Evolutionary conservation across 2,797 vertebrate species (phyloP).

Genomic region (Mallotus villosus): DNA sequence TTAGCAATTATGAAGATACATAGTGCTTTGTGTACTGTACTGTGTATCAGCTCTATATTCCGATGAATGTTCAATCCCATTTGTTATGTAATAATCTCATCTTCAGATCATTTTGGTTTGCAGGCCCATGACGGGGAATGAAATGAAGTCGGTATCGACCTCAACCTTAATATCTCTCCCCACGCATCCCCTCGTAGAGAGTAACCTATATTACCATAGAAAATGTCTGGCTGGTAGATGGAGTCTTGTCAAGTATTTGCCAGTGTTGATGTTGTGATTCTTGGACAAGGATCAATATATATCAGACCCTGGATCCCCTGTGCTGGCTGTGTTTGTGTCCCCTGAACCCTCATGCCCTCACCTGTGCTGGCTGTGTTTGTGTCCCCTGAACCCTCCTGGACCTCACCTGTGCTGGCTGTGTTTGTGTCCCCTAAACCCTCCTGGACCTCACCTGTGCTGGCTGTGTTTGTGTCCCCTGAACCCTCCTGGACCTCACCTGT

Average conservation of each 20-base stretch:
- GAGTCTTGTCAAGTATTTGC: conserved; percentile 22
- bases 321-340: conserved; percentile 18
- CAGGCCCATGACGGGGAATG: background rate
- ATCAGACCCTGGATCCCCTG: conserved; percentile 34
- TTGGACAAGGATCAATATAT: conserved; percentile 31
- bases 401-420: conserved; percentile 18
- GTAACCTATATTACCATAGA: background rate
- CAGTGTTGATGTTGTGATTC: conserved; percentile 17
- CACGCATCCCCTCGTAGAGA: background rate
- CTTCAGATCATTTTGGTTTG: background rate
- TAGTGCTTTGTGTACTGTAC: too few relatives aligned
- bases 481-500: conserved; percentile 25
- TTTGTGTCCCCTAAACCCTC: conserved; percentile 29
- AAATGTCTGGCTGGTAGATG: conserved; percentile 17
- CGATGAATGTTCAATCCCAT: background rate
- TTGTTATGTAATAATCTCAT: background rate
- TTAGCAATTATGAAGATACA: too few relatives aligned
- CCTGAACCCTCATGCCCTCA: conserved; percentile 22
- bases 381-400: conserved; percentile 27
- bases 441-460: conserved; percentile 15
- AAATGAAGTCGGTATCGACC: background rate
- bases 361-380: conserved; percentile 18
- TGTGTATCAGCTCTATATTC: background rate
- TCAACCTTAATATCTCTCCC: conserved; percentile 6
- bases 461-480: conserved; percentile 25